Evolutionary conservation across 2,113 vertebrate genomes (phyloP).

Genomic region (Silurus glanis): DNA sequence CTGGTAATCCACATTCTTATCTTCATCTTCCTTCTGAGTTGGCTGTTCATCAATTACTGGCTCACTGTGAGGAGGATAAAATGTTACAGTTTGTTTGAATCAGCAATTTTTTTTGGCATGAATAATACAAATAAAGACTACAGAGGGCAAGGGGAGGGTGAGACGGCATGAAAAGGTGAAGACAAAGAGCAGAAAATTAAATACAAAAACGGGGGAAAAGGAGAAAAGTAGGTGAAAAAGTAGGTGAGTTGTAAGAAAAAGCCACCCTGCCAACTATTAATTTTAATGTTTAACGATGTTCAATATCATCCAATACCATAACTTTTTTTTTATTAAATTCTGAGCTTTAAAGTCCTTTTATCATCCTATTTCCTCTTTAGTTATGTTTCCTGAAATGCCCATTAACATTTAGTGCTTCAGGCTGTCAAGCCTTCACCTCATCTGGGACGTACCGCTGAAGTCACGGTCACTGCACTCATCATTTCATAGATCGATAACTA

Average conservation of each 20-base stretch:
- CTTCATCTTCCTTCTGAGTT: constrained; percentile 79
- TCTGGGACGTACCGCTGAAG: neutral
- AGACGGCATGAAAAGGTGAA: neutral
- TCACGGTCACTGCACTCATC: neutral
- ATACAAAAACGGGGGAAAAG: neutral
- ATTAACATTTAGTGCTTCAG: neutral
- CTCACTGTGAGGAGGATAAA: constrained; percentile 68
- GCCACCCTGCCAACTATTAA: neutral
- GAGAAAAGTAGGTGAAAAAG: no score
- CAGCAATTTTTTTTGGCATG: neutral
- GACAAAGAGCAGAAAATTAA: neutral
- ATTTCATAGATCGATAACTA: neutral
- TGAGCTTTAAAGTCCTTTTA: neutral
- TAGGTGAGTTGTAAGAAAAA: neutral
- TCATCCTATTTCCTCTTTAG: neutral
- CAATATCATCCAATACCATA: neutral
- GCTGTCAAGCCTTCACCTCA: neutral
- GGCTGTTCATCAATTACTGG: constrained; percentile 77
- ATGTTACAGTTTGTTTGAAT: neutral
- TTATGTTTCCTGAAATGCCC: neutral
- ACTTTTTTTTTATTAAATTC: neutral
- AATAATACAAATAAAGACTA: neutral
- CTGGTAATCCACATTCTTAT: constrained; percentile 66
- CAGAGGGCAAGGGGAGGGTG: neutral
- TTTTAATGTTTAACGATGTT: neutral